A percentile compares a stretch with the other conserved stretches of the same genome.
These are phyloP conservation scores for Saxidomus purpurata DNA, from an alignment of 1,140 invertebrate species.

Conservation along the genomic window DNA sequence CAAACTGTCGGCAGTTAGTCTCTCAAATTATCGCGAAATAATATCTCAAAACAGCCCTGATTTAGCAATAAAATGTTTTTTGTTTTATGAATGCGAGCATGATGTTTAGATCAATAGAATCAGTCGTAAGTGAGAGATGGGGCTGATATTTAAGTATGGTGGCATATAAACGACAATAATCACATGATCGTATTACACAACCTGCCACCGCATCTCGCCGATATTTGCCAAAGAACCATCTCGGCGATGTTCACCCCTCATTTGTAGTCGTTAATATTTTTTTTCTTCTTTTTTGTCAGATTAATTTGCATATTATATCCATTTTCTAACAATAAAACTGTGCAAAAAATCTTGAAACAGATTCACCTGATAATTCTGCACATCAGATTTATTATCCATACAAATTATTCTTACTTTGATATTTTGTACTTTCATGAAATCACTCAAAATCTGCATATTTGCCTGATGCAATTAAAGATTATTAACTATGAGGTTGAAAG, in stretches of 20 bases:
- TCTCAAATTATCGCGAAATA: conserved; percentile 20
- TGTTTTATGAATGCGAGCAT: conserved; percentile 32
- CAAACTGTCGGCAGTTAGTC: conserved; percentile 13
- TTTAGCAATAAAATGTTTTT: conserved; percentile 49
- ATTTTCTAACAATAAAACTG: conserved; percentile 21
- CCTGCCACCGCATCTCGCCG: not conserved
- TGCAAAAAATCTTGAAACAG: not conserved
- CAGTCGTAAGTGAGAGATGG: conserved; percentile 31
- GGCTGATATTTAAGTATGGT: conserved; percentile 30
- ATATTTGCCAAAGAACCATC: conserved; percentile 1
- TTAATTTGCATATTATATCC: conserved; percentile 47
- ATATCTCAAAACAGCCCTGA: conserved; percentile 36
- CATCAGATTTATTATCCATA: not conserved
- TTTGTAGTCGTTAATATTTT: conserved; percentile 24
- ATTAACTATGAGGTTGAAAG: too few relatives aligned
- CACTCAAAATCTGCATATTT: too few relatives aligned
- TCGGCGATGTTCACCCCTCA: not conserved
- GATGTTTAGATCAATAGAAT: conserved; percentile 37
- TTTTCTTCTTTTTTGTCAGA: not conserved
- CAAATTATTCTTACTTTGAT: not conserved
- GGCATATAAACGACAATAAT: conserved; percentile 17
- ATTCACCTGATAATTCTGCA: not conserved
- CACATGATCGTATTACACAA: conserved; percentile 6
- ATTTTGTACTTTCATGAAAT: too few relatives aligned
- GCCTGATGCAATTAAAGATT: too few relatives aligned